These are phyloP conservation scores for Mongoloraphidia duomilia DNA, from an alignment of 2,888 invertebrate genomes.

Conservation along the genomic window DNA sequence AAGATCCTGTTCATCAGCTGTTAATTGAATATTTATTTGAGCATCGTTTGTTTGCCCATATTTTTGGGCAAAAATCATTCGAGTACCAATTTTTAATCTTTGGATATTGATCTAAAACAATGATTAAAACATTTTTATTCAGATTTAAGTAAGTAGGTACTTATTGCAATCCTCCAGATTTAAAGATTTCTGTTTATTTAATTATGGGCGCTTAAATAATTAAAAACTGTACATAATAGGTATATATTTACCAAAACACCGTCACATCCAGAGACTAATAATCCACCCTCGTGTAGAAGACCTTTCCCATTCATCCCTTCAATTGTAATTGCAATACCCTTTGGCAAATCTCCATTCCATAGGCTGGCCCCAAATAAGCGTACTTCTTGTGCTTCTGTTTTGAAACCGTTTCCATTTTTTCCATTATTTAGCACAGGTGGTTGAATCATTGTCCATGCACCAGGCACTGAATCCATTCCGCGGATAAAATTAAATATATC, in stretches of 20 bases:
- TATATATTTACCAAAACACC: conserved; percentile 48
- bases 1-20: conserved; percentile 56
- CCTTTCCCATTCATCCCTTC: conserved; percentile 45
- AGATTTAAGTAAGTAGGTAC: too few species aligned
- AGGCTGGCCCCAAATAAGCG: conserved; percentile 69
- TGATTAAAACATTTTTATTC: background rate
- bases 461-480: conserved; percentile 88
- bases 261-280: conserved; percentile 71
- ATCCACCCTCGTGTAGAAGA: conserved; percentile 62
- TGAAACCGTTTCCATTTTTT: conserved; percentile 28
- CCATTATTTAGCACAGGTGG: conserved; percentile 13
- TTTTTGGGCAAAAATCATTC: conserved; percentile 69
- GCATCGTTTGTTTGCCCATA: conserved; percentile 50
- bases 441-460: conserved; percentile 48
- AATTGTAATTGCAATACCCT: conserved; percentile 43
- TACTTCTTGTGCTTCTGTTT: conserved; percentile 43
- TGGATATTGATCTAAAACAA: conserved; percentile 54
- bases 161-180: background rate
- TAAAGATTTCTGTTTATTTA: too few species aligned
- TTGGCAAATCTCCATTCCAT: conserved; percentile 42
- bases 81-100: conserved; percentile 59
- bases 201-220: too few species aligned
- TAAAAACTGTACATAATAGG: background rate
- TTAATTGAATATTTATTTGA: conserved; percentile 44
- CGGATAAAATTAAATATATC: conserved; percentile 88